Evolutionary conservation across 1,140 invertebrate species (phyloP).

Genomic region (Heliconius hermathena): DNA sequence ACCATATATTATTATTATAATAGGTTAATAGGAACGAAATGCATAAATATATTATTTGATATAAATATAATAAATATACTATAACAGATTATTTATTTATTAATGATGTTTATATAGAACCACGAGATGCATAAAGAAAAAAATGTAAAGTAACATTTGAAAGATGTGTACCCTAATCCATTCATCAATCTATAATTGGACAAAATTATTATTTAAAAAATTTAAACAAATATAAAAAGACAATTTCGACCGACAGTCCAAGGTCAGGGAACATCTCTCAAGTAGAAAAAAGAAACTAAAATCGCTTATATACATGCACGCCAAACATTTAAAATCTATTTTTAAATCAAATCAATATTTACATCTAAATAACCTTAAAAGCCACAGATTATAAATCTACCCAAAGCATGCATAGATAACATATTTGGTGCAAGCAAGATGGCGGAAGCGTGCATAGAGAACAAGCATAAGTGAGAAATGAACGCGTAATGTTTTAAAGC

Average conservation of each 20-base stretch:
- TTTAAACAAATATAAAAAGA: conserved; percentile 19
- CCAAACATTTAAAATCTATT: conserved; percentile 32
- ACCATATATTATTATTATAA: background rate
- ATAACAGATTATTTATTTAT: background rate
- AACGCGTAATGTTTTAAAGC: conserved; percentile 68
- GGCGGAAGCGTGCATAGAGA: conserved; percentile 51
- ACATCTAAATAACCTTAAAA: conserved; percentile 1
- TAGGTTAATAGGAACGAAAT: too few species aligned
- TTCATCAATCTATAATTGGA: conserved; percentile 55
- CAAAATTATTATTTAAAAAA: conserved; percentile 39
- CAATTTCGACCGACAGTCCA: conserved; percentile 58
- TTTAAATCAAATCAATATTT: conserved; percentile 16
- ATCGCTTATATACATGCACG: conserved; percentile 53
- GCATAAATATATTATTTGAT: background rate
- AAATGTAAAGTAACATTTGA: conserved; percentile 46
- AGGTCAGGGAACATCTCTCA: conserved; percentile 79
- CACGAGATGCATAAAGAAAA: background rate
- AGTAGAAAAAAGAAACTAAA: conserved; percentile 47
- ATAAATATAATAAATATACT: background rate
- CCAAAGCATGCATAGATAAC: conserved; percentile 13
- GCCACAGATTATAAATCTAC: conserved; percentile 18
- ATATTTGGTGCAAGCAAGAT: conserved; percentile 35
- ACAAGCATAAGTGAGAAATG: conserved; percentile 52
- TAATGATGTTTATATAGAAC: background rate
- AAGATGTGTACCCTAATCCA: conserved; percentile 73